A percentile compares a stretch with the other conserved stretches of the same genome.
Evolutionary conservation across 2,113 vertebrate species (phyloP).

Genomic region (Vombatus ursinus): DNA sequence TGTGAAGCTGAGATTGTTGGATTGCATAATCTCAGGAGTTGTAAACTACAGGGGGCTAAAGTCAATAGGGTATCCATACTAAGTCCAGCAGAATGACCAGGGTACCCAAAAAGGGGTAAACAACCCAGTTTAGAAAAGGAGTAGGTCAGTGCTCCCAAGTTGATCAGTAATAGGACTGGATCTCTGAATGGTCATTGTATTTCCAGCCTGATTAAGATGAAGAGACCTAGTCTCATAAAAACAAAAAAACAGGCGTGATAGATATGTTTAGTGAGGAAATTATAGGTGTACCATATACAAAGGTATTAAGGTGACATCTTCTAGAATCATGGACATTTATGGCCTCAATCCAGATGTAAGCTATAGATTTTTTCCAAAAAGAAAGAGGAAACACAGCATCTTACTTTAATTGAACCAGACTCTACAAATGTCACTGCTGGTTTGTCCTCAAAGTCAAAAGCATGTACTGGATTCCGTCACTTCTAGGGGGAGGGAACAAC

Average conservation of each 20-base stretch:
- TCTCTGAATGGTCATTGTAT: neutral
- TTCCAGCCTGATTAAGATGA: neutral
- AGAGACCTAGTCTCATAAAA: neutral
- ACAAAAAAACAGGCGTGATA: neutral
- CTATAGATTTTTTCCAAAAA: slow-evolving; percentile 73
- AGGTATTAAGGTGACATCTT: neutral
- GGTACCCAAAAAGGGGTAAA: neutral
- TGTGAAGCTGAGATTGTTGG: neutral
- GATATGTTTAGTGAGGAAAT: neutral
- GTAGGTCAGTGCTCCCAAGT: neutral
- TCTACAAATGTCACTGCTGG: slow-evolving; percentile 40
- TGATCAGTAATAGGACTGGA: neutral
- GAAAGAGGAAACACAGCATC: slow-evolving; percentile 49
- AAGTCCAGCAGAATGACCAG: neutral
- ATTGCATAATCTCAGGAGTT: neutral
- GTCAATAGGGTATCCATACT: neutral
- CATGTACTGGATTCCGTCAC: slow-evolving; percentile 32
- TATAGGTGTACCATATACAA: neutral
- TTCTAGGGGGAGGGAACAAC: slow-evolving; percentile 41
- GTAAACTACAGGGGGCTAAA: neutral
- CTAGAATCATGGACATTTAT: slow-evolving; percentile 46
- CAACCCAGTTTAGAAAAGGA: neutral
- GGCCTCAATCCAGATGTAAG: slow-evolving; percentile 63
- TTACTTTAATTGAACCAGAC: slow-evolving; percentile 71
- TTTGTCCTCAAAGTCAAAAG: slow-evolving; percentile 72